Base-by-base conservation (phyloP, 1,140 invertebrate species). In the Lycorma delicatula region DNA sequence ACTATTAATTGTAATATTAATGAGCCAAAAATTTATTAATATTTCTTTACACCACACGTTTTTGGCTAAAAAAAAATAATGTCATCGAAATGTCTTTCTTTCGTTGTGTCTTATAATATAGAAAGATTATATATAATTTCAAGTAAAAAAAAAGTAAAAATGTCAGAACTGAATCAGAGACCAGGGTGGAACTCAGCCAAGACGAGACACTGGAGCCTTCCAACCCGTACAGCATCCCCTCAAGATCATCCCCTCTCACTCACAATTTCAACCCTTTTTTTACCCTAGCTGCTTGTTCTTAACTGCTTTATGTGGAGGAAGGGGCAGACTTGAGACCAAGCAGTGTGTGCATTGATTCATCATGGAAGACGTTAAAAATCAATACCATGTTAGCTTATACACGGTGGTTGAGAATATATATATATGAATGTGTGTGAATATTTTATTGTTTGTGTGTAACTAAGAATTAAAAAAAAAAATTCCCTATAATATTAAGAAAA, bases 251-350 rank as follows among this genome's bases (percentile, higher is more conserved):
- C 49, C 27, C 29, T 16, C 49, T 51, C 26, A 28, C 36, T 51
- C 49, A 28, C 49, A 29, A 51, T 51, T 51, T 51, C 49, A 51
- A 51, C 49, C 49, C 49, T 51, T 51, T 51, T 31, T 51, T 51
- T 29, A 51, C 49, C 49, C 49, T 51, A 18, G 49, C 23, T 44
- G 18, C 23, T 51, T 26, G 49, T 51, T 51, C 49, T 51, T 51
- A 51, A 51, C 49, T 51, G 29, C 49, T 51, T 51, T 51, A 51
- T n/a, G 27, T 9, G 20, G 49, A 9, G 49, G 48, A 16, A 25
- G 26, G 48, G 27, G 27, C 23, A 16, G 49, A 51, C 23, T 27
- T 51, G 49, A 51, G 49, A 29, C 26, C 16, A 44, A 22, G 16
- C 41, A 20, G 23, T 44, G 41, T 11, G 16, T 44, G 41, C 41